These are phyloP conservation scores for Sympetrum striolatum DNA, from an alignment of 2,888 invertebrate species.

Conservation along the genomic window DNA sequence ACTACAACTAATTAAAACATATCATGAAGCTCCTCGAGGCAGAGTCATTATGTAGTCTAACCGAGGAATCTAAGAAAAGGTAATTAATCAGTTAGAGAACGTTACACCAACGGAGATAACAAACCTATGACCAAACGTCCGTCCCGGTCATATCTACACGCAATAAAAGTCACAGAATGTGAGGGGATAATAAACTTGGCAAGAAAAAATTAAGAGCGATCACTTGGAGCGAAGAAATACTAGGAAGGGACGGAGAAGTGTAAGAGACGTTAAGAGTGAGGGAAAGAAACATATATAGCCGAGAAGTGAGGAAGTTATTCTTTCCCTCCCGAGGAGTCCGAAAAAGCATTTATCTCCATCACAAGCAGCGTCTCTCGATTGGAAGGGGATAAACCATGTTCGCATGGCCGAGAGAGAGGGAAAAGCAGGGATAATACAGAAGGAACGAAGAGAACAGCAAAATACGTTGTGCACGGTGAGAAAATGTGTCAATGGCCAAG, in stretches of 20 bases:
- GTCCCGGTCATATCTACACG: not conserved
- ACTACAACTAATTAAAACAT: too few relatives aligned
- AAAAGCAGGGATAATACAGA: not conserved
- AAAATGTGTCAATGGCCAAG: not conserved
- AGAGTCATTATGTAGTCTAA: not conserved
- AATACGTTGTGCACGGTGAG: not conserved
- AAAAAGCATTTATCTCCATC: constrained; percentile 25
- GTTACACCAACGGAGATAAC: not conserved
- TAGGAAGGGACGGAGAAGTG: not conserved
- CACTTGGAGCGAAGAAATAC: not conserved
- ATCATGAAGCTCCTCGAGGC: not conserved
- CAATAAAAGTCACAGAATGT: constrained; percentile 16
- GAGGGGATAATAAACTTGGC: not conserved
- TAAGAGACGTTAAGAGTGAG: not conserved
- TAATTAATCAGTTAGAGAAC: too few relatives aligned
- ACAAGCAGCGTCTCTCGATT: not conserved
- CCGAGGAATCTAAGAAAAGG: too few relatives aligned
- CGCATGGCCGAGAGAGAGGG: not conserved
- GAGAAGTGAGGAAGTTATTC: not conserved
- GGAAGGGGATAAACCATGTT: not conserved
- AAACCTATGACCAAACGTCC: not conserved
- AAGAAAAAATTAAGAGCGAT: not conserved
- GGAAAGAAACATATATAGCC: not conserved
- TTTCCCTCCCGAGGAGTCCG: not conserved
- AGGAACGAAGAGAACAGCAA: not conserved